phyloP scores from a whole-genome alignment of 2,113 vertebrate genomes.

The Chascanopsetta lugubris region DNA sequence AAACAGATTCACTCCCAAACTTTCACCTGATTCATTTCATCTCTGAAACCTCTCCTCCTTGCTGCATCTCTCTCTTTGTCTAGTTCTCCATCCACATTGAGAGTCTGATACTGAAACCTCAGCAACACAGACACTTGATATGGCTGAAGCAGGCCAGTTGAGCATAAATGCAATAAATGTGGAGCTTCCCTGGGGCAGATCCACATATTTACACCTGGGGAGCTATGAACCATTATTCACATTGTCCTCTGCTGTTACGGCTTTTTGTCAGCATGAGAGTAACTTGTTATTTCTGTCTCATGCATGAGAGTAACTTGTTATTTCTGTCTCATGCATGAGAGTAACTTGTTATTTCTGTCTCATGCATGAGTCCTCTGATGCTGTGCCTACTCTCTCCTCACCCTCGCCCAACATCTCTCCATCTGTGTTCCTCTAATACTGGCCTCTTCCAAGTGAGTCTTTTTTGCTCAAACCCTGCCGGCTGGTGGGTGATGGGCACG shows the following conservation, averaged over 20 bases:
- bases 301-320: slow-evolving; percentile 45
- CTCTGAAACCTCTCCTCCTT: neutral
- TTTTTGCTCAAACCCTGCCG: neutral
- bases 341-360: slow-evolving; percentile 50
- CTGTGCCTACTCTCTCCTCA: slow-evolving; percentile 24
- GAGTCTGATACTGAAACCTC: neutral
- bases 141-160: slow-evolving; percentile 29
- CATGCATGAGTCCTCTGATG: slow-evolving; percentile 32
- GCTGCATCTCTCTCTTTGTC: neutral
- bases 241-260: slow-evolving; percentile 37
- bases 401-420: slow-evolving; percentile 19
- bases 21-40: neutral
- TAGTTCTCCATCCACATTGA: neutral
- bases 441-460: neutral
- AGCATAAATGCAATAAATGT: slow-evolving; percentile 43
- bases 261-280: slow-evolving; percentile 37
- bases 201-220: slow-evolving; percentile 35
- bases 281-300: slow-evolving; percentile 48
- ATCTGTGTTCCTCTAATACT: slow-evolving; percentile 21
- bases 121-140: neutral
- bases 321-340: slow-evolving; percentile 51
- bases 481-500: no score
- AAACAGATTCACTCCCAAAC: neutral
- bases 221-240: slow-evolving; percentile 45
- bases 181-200: slow-evolving; percentile 31